phyloP scores from a whole-genome alignment of 2,888 invertebrate species.

The Hydrotaea diabolus region DNA sequence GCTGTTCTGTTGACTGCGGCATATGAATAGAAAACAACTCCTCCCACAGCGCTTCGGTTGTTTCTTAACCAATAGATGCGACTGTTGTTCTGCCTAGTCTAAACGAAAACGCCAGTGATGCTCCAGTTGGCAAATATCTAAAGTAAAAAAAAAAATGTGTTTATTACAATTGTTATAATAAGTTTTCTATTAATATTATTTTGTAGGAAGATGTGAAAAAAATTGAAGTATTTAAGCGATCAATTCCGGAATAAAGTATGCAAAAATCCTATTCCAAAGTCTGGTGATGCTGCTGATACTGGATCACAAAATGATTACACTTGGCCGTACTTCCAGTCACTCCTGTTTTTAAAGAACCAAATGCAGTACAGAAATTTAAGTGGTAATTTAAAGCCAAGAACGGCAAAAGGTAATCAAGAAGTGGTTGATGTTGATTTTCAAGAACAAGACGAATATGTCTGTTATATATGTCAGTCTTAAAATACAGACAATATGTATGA shows the following conservation, averaged over 20 bases:
- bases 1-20: constrained; percentile 62
- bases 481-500: not conserved
- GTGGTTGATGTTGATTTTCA: constrained; percentile 21
- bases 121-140: constrained; percentile 51
- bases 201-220: constrained; percentile 45
- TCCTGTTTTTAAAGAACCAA: not conserved
- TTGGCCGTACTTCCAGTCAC: constrained; percentile 28
- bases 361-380: constrained; percentile 10
- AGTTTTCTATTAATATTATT: constrained; percentile 12
- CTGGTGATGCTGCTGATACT: not conserved
- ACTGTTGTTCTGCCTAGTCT: constrained; percentile 47
- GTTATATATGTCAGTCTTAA: not conserved
- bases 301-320: constrained; percentile 6
- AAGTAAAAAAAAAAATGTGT: not conserved
- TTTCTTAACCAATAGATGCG: constrained; percentile 51
- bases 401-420: constrained; percentile 11
- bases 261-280: constrained; percentile 44
- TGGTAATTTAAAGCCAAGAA: constrained; percentile 19
- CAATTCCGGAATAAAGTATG: constrained; percentile 25
- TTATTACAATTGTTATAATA: not conserved
- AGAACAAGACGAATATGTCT: constrained; percentile 20
- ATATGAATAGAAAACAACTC: constrained; percentile 52
- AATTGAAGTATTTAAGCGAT: constrained; percentile 34
- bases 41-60: constrained; percentile 48
- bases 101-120: constrained; percentile 44